A percentile compares a stretch with the other conserved stretches of the same genome.
Conservation (phyloP, 2,888 invertebrate genomes). For the Syritta pipiens region DNA sequence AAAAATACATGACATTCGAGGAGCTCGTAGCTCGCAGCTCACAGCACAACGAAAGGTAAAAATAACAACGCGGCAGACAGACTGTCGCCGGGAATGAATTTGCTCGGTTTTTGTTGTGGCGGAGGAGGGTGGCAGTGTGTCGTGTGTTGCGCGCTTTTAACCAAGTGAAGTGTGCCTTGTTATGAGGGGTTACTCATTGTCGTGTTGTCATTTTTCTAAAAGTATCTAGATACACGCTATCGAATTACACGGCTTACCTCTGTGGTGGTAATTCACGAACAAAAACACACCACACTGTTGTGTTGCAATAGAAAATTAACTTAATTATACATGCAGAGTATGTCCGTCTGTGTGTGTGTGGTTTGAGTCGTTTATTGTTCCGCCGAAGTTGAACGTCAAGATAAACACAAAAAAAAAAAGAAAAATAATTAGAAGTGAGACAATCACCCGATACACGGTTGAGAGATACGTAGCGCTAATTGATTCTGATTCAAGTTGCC, state of each 20-base stretch:
- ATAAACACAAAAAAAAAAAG: constrained; percentile 8
- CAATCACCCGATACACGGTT: constrained; percentile 25
- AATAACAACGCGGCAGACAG: constrained; percentile 44
- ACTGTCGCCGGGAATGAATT: constrained; percentile 43
- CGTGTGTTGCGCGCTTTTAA: neutral
- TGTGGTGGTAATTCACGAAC: neutral
- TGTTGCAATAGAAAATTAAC: neutral
- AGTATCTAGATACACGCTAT: constrained; percentile 22
- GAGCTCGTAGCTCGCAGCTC: neutral
- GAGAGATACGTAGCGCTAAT: constrained; percentile 39
- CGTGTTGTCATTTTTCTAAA: constrained; percentile 23
- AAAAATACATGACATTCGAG: constrained; percentile 16
- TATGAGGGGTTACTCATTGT: neutral
- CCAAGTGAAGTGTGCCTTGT: constrained; percentile 3
- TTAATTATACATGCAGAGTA: neutral
- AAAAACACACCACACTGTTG: too few species aligned
- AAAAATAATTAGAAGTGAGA: too few species aligned
- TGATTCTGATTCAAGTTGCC: constrained; percentile 51
- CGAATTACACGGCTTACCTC: neutral
- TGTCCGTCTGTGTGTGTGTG: neutral
- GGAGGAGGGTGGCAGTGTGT: neutral
- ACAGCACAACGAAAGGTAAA: constrained; percentile 19
- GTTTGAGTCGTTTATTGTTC: neutral
- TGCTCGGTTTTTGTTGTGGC: neutral
- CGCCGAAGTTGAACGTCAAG: neutral